phyloP scores from a whole-genome alignment of 2,888 invertebrate genomes.

The Helleia helle region DNA sequence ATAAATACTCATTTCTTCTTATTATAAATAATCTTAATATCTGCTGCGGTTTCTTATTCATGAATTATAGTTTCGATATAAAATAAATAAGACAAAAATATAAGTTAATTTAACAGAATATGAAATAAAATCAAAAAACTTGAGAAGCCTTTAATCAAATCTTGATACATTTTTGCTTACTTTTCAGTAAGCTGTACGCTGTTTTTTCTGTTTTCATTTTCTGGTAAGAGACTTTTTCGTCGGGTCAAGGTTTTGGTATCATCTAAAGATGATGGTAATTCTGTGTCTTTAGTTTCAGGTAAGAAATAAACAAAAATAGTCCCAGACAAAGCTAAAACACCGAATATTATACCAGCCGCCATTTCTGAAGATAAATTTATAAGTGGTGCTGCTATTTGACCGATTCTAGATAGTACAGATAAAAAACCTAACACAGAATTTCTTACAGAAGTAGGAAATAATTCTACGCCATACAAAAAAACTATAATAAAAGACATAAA shows the following conservation, averaged over 20 bases:
- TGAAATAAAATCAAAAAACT: too few species aligned
- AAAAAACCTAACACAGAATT: conserved; percentile 87
- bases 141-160: too few species aligned
- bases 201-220: too few species aligned
- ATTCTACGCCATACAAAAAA: conserved; percentile 87
- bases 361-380: conserved; percentile 73
- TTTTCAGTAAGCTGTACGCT: too few species aligned
- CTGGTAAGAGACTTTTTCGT: too few species aligned
- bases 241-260: conserved; percentile 32
- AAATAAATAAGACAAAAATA: too few species aligned
- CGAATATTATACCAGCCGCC: conserved; percentile 71
- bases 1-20: too few species aligned
- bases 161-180: too few species aligned
- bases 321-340: conserved; percentile 76
- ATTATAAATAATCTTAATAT: too few species aligned
- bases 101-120: too few species aligned
- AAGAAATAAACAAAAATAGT: conserved; percentile 76
- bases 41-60: too few species aligned
- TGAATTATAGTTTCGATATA: too few species aligned
- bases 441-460: conserved; percentile 89
- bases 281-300: conserved; percentile 70
- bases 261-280: conserved; percentile 43
- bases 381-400: conserved; percentile 85
- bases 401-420: conserved; percentile 85
- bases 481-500: conserved; percentile 86